Evolutionary conservation across 2,888 invertebrate genomes (phyloP), one percentile per base, ranked within the genome.

Genomic region (Plebejus argus): DNA sequence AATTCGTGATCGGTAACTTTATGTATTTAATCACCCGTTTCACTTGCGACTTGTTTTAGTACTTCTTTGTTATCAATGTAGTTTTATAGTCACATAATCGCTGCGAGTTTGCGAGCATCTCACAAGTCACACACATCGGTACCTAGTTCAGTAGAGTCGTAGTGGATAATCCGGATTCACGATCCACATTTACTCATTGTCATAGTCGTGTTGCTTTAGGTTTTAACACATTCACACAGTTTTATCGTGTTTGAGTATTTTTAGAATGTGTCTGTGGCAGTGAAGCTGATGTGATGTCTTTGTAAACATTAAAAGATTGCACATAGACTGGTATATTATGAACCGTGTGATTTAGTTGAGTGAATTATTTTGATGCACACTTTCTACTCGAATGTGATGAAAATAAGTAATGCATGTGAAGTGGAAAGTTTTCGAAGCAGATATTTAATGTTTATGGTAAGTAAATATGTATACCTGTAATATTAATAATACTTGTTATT

Each of bases 221-320:
- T 89, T 87, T 85, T 89, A 89, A 87, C 90, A 91, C 88, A 91
- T 89, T 91, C 89, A 89, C 88, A 89, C 89, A 82, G 85, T 91
- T 92, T 92, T 93, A 93, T 92, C 92, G 89, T 88, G 88, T 88
- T 87, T 87, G 86, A 88, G 89, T 93, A 93, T 93, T 92, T 92
- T 91, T 93, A 93, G 93, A 92, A 90, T 86, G 86, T 84, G 86
- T 87, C 87, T 88, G 86, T 87, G 88, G 86, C 88, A 88, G 87
- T 87, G 86, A 85, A 86, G 87, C 88, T 88, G 88, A 89, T 89
- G 89, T 88, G 88, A 87, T 89, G 89, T 88, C 89, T 89, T 89
- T 89, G 88, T 89, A 89, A 90, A 91, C 87, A 90, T 85, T 88
- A 87, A 87, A 83, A 78, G 83, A 83, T 83, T 84, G 83, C 84